These are phyloP conservation scores for Falco novaeseelandiae DNA, from an alignment of 2,797 vertebrate species.

Conservation along the genomic window DNA sequence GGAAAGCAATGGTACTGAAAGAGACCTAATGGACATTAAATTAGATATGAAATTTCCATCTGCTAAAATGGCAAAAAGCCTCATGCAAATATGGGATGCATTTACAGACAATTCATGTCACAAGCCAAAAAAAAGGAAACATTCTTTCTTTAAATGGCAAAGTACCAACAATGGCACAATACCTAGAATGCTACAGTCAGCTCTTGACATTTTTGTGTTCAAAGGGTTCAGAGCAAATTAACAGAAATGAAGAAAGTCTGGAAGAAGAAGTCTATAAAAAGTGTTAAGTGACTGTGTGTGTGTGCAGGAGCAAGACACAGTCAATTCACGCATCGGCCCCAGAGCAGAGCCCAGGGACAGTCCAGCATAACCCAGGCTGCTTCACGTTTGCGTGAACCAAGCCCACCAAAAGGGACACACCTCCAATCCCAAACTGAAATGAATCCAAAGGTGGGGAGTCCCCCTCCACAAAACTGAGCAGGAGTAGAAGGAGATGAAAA, in stretches of 20 bases:
- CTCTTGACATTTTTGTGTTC: neutral
- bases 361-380: neutral
- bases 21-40: slow-evolving; percentile 42
- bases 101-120: slow-evolving; percentile 46
- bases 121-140: slow-evolving; percentile 34
- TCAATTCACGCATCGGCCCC: neutral
- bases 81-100: slow-evolving; percentile 42
- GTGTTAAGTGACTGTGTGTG: neutral
- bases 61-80: slow-evolving; percentile 60
- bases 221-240: slow-evolving; percentile 13
- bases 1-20: slow-evolving; percentile 16
- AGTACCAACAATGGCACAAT: slow-evolving; percentile 17
- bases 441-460: neutral
- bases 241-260: neutral
- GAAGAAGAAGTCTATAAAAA: neutral
- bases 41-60: slow-evolving; percentile 61
- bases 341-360: neutral
- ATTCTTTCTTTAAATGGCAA: slow-evolving; percentile 37
- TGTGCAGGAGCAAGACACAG: neutral
- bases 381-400: neutral
- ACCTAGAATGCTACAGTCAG: slow-evolving; percentile 20
- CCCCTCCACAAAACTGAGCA: neutral
- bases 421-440: neutral
- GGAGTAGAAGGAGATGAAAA: neutral
- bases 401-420: neutral